Evolutionary conservation across 1,140 invertebrate species (phyloP), one percentile per base, ranked within the genome.

Genomic region (Tetranychus urticae): DNA sequence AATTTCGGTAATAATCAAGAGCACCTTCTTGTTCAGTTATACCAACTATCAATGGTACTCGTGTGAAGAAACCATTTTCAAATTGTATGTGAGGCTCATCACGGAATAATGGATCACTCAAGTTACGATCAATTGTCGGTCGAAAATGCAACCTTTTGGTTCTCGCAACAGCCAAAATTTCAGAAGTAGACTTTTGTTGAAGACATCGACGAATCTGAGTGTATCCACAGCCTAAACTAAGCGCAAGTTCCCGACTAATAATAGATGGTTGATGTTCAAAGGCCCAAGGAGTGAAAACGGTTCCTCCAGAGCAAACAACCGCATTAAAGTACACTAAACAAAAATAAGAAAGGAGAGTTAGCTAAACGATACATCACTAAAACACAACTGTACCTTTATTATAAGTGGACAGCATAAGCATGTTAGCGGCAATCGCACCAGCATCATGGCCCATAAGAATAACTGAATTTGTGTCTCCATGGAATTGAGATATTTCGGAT

Each of bases 391-490:
- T 74, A 92, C 89, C 86, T 74, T 89, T 84, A 10, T 87, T 62
- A n/a, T 65, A 86, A 62, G 85, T 82, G 36, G 88, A 92, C n/a
- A 89, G 84, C 71, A 93, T 82, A 61, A 96, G 77, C 69, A 94
- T 87, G 71, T 93, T 88, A 12, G 94, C 88, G 69, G 90, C 88
- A 12, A 90, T 87, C 0, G 89, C 91, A 1, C 92, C 92, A 8
- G 88, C 88, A 1, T 90, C 91, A 67, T 96, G 90, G 0, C 93
- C 92, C 68, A 94, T 80, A 0, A 97, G 74, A 1, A 91, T 93
- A 23, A 97, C 86, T 68, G 87, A 88, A 8, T 80, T 80, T 0
- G 86, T 79, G 75, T 97, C 89, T 0, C 90, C 91, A n/a, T 86
- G 86, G 68, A 96, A 94, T 59, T 81, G 80, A 2, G 79, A 84